Conservation (phyloP, 2,113 vertebrate genomes). For the Zonotrichia leucophrys region DNA sequence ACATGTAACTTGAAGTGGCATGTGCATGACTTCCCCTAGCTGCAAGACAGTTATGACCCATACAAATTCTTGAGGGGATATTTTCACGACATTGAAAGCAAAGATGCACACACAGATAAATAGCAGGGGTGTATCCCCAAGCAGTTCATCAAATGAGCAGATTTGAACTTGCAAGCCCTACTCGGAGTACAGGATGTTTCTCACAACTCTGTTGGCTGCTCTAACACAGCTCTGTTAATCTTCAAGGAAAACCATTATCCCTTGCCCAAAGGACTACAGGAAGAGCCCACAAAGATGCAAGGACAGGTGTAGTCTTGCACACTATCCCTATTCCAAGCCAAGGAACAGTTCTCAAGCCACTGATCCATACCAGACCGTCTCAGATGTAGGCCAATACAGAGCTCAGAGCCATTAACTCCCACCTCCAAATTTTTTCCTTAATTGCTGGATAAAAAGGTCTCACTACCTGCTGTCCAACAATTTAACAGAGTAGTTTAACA, state of each 20-base stretch:
- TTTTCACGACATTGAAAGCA: neutral
- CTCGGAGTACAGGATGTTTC: neutral
- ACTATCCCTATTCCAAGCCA: neutral
- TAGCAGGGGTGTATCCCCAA: fast-evolving
- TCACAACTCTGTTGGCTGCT: neutral
- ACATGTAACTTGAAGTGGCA: neutral
- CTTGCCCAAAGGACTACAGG: neutral
- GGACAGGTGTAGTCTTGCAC: neutral
- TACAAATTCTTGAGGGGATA: neutral
- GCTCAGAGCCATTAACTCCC: fast-evolving
- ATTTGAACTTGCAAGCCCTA: neutral
- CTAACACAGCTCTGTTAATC: neutral
- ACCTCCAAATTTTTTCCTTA: neutral
- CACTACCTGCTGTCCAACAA: neutral
- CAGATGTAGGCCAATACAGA: neutral
- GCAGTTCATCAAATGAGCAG: neutral
- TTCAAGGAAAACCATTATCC: neutral
- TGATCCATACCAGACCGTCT: neutral
- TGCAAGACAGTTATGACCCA: neutral
- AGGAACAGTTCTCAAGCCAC: neutral
- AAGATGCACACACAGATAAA: neutral
- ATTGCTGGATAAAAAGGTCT: neutral
- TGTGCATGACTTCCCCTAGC: fast-evolving
- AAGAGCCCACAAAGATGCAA: neutral
- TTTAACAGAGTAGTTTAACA: neutral